Conservation (phyloP, 2,113 vertebrate species). For the Trogon surrucura region DNA sequence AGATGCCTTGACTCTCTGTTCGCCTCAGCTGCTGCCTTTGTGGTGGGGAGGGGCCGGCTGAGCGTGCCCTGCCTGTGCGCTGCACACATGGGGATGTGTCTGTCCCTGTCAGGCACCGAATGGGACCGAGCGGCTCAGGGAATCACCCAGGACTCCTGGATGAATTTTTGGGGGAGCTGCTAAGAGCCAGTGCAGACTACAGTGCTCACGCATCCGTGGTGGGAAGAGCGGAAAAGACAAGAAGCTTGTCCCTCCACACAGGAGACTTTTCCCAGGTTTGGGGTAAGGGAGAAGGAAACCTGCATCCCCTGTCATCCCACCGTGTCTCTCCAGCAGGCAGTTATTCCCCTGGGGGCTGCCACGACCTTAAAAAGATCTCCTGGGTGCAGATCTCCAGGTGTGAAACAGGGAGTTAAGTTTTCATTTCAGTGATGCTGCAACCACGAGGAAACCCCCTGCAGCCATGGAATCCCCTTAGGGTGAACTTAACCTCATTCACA, state of each 20-base stretch:
- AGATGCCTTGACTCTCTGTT: background rate
- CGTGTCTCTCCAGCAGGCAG: background rate
- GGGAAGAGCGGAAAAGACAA: background rate
- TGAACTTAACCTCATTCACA: background rate
- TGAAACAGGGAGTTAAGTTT: background rate
- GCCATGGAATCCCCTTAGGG: background rate
- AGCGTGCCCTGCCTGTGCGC: rapidly evolving
- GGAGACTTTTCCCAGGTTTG: background rate
- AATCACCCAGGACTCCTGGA: background rate
- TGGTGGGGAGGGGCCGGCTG: rapidly evolving
- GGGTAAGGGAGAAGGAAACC: background rate
- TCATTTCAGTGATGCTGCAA: background rate
- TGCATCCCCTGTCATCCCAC: rapidly evolving
- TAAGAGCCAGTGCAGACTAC: rapidly evolving
- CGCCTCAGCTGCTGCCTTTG: background rate
- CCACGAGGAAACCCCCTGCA: background rate
- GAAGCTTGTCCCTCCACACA: background rate
- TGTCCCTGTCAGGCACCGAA: background rate
- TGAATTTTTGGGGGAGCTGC: background rate
- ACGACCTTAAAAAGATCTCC: background rate
- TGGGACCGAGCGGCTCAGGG: background rate
- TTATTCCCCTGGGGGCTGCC: background rate
- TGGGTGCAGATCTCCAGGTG: background rate
- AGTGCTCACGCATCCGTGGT: background rate
- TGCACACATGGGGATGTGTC: rapidly evolving